A percentile compares a stretch with the other conserved stretches of the same genome.
phyloP scores from a whole-genome alignment of 2,888 invertebrate species.

The Orchesellides sinensis region DNA sequence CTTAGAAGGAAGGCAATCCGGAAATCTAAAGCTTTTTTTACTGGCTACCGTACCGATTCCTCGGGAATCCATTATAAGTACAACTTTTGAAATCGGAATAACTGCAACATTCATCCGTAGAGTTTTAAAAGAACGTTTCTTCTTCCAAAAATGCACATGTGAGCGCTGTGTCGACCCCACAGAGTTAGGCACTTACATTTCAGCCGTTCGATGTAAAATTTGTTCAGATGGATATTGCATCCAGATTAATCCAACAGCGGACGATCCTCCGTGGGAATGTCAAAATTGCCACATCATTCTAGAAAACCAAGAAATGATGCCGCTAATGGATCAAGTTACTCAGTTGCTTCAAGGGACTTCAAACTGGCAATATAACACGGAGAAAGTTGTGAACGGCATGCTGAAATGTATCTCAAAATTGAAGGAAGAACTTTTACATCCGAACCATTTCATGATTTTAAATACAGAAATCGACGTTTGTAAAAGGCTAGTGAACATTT shows the following conservation, averaged over 20 bases:
- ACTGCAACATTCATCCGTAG: conserved; percentile 35
- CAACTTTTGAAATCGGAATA: conserved; percentile 23
- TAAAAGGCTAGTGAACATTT: not conserved
- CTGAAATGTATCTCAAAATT: conserved; percentile 25
- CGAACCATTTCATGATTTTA: conserved; percentile 46
- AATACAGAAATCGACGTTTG: conserved; percentile 36
- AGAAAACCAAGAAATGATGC: not conserved
- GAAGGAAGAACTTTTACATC: conserved; percentile 20
- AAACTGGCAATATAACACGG: not conserved
- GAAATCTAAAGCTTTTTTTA: conserved; percentile 8
- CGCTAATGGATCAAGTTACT: not conserved
- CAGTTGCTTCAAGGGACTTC: not conserved
- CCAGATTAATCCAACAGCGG: not conserved
- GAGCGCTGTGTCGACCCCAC: conserved; percentile 48
- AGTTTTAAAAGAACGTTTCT: conserved; percentile 13
- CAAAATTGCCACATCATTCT: conserved; percentile 5
- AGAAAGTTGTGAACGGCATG: no score
- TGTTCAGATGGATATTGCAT: conserved; percentile 34
- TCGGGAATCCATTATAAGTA: conserved; percentile 17
- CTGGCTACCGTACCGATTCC: conserved; percentile 29
- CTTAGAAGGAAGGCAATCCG: conserved; percentile 20
- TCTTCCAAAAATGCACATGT: conserved; percentile 45
- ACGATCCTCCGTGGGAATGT: conserved; percentile 36
- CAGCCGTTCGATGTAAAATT: conserved; percentile 41
- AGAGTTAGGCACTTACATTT: conserved; percentile 43